Conservation (phyloP, 2,113 vertebrate species). For the Syrrhaptes paradoxus region DNA sequence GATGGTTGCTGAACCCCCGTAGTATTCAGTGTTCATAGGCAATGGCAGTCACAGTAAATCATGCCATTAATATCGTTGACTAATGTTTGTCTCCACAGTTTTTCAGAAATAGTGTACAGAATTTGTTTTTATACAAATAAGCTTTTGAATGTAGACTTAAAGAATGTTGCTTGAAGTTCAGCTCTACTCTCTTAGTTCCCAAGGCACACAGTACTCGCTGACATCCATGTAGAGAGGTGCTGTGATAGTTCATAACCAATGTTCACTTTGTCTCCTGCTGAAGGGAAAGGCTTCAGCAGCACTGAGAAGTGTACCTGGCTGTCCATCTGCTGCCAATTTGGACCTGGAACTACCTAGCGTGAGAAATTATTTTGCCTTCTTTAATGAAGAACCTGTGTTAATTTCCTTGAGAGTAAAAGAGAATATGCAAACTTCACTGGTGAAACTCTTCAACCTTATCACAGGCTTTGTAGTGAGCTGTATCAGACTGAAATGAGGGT, state of each 20-base stretch:
- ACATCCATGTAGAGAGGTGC: background rate
- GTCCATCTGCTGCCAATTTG: background rate
- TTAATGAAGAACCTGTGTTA: background rate
- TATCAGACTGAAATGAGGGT: constrained; percentile 36
- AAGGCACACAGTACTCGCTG: background rate
- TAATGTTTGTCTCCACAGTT: background rate
- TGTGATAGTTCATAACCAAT: background rate
- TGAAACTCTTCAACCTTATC: background rate
- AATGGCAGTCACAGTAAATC: background rate
- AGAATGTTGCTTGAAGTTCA: constrained; percentile 15
- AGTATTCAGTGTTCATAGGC: background rate
- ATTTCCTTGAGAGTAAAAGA: background rate
- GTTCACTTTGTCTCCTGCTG: background rate
- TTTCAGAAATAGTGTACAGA: background rate
- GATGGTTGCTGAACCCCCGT: background rate
- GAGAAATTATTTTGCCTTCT: background rate
- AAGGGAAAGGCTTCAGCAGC: background rate
- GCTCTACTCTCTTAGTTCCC: background rate
- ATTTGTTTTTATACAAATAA: background rate
- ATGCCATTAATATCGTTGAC: background rate
- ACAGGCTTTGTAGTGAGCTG: constrained; percentile 18
- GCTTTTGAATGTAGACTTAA: constrained; percentile 33
- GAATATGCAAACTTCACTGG: background rate
- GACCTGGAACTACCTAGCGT: background rate
- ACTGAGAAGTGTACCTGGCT: background rate